Base-by-base conservation (phyloP, 2,888 invertebrate species). In the Cancer borealis region DNA sequence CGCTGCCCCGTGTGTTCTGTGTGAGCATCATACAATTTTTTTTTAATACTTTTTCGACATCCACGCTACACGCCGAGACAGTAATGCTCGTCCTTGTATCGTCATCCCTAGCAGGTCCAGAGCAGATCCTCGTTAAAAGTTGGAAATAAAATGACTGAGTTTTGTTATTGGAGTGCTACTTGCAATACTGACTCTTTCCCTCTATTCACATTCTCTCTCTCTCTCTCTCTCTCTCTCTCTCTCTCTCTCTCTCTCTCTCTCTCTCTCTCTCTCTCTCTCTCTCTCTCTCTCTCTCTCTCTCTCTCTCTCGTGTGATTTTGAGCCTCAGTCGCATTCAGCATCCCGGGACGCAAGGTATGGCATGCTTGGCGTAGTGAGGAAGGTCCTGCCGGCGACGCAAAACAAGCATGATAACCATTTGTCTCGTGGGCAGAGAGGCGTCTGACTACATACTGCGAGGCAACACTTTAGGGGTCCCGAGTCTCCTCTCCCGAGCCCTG, bases 211-310 rank as follows among this genome's bases (percentile, higher is more conserved):
- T 21, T 17, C 21, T 26, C 73, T 79, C 26, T 26, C 73, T 79
- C 26, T 79, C 73, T 79, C 73, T 79, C 73, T 79, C 73, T 79
- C 73, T 79, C 73, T 79, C 73, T 79, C 73, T 79, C 73, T 79
- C 73, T 79, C 73, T 79, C 73, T 79, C 73, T 79, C 73, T 79
- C 73, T 79, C 73, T 79, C 73, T 79, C 73, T 79, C 73, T 79
- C 73, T 79, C 73, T 79, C 73, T 79, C 73, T 30, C 66, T 66
- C 66, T 66, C 66, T 66, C 66, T 66, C 66, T 66, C 66, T 66
- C 66, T 66, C 66, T 26, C 21, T 79, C 73, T 79, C 73, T 79
- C 73, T 30, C 66, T 66, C 66, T 66, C 66, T 66, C 66, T 66
- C 66, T 66, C 66, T 66, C 66, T 66, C 66, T 26, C 10, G 5